A percentile compares a stretch with the other conserved stretches of the same genome.
phyloP scores from a whole-genome alignment of 2,113 vertebrate species.

The Poeciliopsis prolifica region DNA sequence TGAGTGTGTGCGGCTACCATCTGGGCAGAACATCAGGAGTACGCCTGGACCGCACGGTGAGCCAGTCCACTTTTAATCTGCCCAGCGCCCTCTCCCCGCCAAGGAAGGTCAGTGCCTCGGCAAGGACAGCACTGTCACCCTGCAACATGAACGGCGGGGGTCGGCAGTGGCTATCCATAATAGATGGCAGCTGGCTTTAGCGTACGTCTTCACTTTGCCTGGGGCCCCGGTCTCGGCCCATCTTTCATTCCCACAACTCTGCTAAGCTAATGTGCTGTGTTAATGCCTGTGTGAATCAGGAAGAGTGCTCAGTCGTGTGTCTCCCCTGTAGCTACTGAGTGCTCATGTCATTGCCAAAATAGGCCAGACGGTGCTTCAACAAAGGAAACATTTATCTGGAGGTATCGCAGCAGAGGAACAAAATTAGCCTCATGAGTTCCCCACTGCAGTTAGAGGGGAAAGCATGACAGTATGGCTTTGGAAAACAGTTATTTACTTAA shows the following conservation, averaged over 20 bases:
- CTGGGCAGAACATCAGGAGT: constrained; percentile 80
- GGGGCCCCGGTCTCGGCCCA: constrained; percentile 68
- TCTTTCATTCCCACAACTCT: constrained; percentile 75
- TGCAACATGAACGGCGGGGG: constrained; percentile 69
- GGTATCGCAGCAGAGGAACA: constrained; percentile 54
- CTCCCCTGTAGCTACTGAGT: constrained; percentile 64
- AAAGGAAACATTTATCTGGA: constrained; percentile 72
- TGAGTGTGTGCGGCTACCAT: constrained; percentile 68
- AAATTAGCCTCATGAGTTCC: constrained; percentile 49
- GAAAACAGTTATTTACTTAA: constrained; percentile 5
- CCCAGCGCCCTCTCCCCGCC: constrained; percentile 70
- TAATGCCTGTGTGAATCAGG: constrained; percentile 74
- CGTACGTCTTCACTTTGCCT: constrained; percentile 79
- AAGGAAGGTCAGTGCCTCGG: constrained; percentile 75
- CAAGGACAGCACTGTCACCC: constrained; percentile 76
- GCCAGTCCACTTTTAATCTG: constrained; percentile 79
- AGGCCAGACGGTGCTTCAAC: constrained; percentile 71
- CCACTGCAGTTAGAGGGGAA: constrained; percentile 41
- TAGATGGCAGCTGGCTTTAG: constrained; percentile 79
- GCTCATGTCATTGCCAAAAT: constrained; percentile 73
- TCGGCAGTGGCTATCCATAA: constrained; percentile 73
- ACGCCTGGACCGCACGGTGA: constrained; percentile 76
- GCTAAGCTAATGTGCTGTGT: constrained; percentile 75
- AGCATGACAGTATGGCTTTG: constrained; percentile 42
- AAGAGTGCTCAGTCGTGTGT: constrained; percentile 68